phyloP scores from a whole-genome alignment of 2,888 invertebrate genomes.

The Spisula subtruncata region DNA sequence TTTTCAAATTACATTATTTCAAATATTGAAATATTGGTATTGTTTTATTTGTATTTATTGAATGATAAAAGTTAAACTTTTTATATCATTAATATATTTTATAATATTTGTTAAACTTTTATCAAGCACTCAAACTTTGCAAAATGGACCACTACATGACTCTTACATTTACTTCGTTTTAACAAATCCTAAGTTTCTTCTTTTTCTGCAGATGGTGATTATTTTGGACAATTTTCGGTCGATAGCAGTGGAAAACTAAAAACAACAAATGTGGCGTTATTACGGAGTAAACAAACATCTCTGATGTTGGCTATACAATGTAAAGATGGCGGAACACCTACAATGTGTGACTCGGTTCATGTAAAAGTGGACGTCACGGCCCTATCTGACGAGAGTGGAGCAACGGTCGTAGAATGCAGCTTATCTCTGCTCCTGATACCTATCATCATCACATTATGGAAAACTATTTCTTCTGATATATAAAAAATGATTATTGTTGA shows the following conservation, averaged over 20 bases:
- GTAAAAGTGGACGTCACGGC: conserved; percentile 13
- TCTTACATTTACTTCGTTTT: not conserved
- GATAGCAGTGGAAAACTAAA: conserved; percentile 29
- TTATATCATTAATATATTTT: not conserved
- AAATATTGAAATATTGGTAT: too few relatives aligned
- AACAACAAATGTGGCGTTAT: conserved; percentile 36
- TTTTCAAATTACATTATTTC: too few relatives aligned
- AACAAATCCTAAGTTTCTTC: not conserved
- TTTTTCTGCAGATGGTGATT: conserved; percentile 38
- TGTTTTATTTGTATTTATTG: not conserved
- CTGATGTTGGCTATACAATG: conserved; percentile 44
- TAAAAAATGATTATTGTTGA: not conserved
- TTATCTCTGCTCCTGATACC: not conserved
- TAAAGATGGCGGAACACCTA: conserved; percentile 38
- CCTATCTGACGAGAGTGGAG: not conserved
- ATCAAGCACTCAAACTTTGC: not conserved
- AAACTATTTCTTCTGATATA: not conserved
- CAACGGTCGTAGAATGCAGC: not conserved
- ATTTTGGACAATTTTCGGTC: conserved; percentile 34
- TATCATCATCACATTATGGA: not conserved
- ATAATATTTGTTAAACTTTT: not conserved
- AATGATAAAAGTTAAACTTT: not conserved
- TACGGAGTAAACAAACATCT: not conserved
- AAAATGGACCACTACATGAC: not conserved
- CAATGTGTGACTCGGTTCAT: conserved; percentile 41